A percentile compares a stretch with the other conserved stretches of the same genome.
phyloP scores from a whole-genome alignment of 1,140 invertebrate genomes.

The Antheraea pernyi region DNA sequence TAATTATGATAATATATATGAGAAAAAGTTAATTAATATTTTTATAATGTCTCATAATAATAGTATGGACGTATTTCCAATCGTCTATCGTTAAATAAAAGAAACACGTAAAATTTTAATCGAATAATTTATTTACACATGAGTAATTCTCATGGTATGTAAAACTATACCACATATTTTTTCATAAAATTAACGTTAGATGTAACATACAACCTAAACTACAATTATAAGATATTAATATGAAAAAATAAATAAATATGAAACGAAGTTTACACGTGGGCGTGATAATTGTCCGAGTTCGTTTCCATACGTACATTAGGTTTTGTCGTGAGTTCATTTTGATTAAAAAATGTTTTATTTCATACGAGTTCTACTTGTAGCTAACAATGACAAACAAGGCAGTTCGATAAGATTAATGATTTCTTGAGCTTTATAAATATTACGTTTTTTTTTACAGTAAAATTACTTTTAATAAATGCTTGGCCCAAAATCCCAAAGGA shows the following conservation, averaged over 20 bases:
- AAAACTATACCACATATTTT: constrained; percentile 9
- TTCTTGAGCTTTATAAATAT: too few relatives aligned
- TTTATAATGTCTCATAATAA: not conserved
- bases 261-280: constrained; percentile 27
- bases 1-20: too few relatives aligned
- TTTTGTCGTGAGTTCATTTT: not conserved
- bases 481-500: too few relatives aligned
- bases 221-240: constrained; percentile 47
- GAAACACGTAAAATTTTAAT: constrained; percentile 3
- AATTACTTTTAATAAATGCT: too few relatives aligned
- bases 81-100: not conserved
- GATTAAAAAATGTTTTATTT: too few relatives aligned
- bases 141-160: not conserved
- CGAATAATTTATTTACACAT: constrained; percentile 9
- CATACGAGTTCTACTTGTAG: too few relatives aligned
- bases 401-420: too few relatives aligned
- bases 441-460: too few relatives aligned
- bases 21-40: too few relatives aligned
- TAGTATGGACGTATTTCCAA: not conserved
- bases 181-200: constrained; percentile 40
- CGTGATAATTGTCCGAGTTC: constrained; percentile 23
- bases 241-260: constrained; percentile 3
- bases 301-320: not conserved
- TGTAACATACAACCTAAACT: constrained; percentile 31
- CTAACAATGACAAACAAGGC: too few relatives aligned